Evolutionary conservation across 2,797 vertebrate species (phyloP), one percentile per base, ranked within the genome.

Genomic region (Florisuga fusca): DNA sequence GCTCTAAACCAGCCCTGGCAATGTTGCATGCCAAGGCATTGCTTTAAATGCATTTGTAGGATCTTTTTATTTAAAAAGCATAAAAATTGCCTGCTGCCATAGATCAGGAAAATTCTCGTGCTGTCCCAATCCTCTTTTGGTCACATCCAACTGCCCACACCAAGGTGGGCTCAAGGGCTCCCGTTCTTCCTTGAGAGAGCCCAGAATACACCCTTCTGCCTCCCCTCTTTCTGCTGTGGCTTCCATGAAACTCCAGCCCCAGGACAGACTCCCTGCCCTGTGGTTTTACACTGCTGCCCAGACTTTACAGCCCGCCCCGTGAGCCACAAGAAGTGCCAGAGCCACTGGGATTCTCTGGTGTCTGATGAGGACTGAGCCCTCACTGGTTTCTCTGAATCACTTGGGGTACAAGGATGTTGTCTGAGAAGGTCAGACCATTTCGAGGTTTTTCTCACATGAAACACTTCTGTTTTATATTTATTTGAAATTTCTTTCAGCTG

Each of bases 221-320:
- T 55, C 6, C 31, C 22, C 22, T 36, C 1, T 0, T 11, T 11
- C 31, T 15, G 2, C 23, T 20, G 46, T 50, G 82, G 19, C 43
- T 53, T 11, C 4, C 1, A 5, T 9, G 46, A 50, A 7, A 4
- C 0, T 34, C 31, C 2, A 1, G 20, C 29, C 31, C 22, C 57
- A 7, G 6, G 12, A 26, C 34, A 17, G 27, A 3, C 1, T 19
- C 1, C 1, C 31, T 69, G 34, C 5, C 12, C 5, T 12, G 8
- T 23, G 18, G 20, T 29, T 7, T 25, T 46, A 10, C 27, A 23
- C 17, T 5, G 16, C 54, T 55, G 34, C 26, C n/a, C 76, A 29
- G 14, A 7, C 25, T 19, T 50, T 31, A 21, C 38, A 76, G 26
- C 26, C 22, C 21, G 12, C 6, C 20, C 46, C 3, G 0, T 38